Base-by-base conservation (phyloP, 1,140 invertebrate species). In the Muscidifurax raptorellus region DNA sequence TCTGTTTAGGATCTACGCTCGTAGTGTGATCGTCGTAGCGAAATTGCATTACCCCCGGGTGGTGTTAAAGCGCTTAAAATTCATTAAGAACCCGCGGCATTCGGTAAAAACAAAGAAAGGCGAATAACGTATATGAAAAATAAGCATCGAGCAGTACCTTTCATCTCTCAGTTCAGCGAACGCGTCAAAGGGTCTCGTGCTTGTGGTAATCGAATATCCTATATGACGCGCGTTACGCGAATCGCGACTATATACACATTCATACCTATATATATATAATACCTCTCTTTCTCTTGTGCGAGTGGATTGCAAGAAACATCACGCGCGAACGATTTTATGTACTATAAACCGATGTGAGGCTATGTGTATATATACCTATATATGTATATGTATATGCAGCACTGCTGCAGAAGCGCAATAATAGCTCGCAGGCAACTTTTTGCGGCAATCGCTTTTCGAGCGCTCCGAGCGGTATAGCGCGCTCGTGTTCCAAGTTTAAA, bases 141-240 rank as follows among this genome's bases (percentile, higher is more conserved):
- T 22, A 59, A 59, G 22, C 18, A 59, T 40, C 36, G 10, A 40
- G 36, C 36, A 40, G 36, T 40, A 40, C 15, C 52, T 59, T 59
- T 59, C 18, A 59, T 59, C 18, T 59, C 22, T 7, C 52, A 59
- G 52, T 59, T 59, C 52, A 22, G 52, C 52, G 52, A 59, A 59
- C 52, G n/a, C 52, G 52, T 59, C 52, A 59, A 59, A 59, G 52
- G 52, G 52, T 59, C 52, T 59, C 15, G 32, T 59, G 52, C 18
- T 3, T 59, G 52, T 59, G 67, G 79, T 80, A 80, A 80, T 80
- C 79, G 67, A 80, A 80, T 59, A 59, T 71, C 67, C 40, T 36
- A 32, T 30, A 2, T 32, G 1, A n/a, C 76, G 76, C 25, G n/a
- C 13, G 44, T 59, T 59, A 59, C 52, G 52, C 18, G 6, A 7